A percentile compares a stretch with the other conserved stretches of the same genome.
These are phyloP conservation scores for Zoanthus gigantus DNA, from an alignment of 92 coral and sea anemone genomes.

Conservation along the genomic window DNA sequence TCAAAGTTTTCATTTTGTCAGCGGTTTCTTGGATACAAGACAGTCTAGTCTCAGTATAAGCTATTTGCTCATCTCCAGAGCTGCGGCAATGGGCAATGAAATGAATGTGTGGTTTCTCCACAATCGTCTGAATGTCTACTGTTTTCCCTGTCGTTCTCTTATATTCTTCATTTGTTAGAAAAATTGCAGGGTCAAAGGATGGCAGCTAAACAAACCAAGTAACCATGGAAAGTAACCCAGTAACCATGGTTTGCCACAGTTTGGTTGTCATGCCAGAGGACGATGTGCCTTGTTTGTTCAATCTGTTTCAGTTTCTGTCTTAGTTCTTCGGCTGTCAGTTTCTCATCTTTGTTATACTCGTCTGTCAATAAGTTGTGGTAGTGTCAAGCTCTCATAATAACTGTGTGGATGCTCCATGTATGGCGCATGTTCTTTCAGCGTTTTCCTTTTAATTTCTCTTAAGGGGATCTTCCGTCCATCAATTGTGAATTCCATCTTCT, in stretches of 20 bases:
- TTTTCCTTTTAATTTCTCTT: conserved; percentile 18
- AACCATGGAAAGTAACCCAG: no score
- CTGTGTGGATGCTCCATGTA: conserved; percentile 20
- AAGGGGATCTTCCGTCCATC: conserved; percentile 58
- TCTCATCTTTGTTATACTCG: conserved; percentile 30
- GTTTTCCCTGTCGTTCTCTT: conserved; percentile 48
- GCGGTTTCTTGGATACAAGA: conserved; percentile 46
- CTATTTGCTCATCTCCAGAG: conserved; percentile 17
- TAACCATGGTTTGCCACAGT: conserved; percentile 59
- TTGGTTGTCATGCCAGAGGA: conserved; percentile 25
- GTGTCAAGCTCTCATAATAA: conserved; percentile 21
- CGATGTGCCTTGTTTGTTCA: conserved; percentile 43
- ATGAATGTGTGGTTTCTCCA: conserved; percentile 63
- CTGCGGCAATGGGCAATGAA: conserved; percentile 63
- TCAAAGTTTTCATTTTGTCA: conserved; percentile 15
- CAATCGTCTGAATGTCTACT: conserved; percentile 49
- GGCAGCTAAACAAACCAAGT: conserved; percentile 39
- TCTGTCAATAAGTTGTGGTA: conserved; percentile 21
- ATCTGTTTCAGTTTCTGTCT: conserved; percentile 38
- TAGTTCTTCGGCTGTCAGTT: conserved; percentile 21
- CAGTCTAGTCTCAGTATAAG: conserved; percentile 44
- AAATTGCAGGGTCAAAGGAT: conserved; percentile 45
- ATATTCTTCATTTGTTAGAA: conserved; percentile 40
- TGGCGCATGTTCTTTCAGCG: conserved; percentile 34
- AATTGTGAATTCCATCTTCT: background rate